A percentile compares a stretch with the other conserved stretches of the same genome.
phyloP scores from a whole-genome alignment of 2,113 vertebrate genomes.

The Planiliza haematocheilus region DNA sequence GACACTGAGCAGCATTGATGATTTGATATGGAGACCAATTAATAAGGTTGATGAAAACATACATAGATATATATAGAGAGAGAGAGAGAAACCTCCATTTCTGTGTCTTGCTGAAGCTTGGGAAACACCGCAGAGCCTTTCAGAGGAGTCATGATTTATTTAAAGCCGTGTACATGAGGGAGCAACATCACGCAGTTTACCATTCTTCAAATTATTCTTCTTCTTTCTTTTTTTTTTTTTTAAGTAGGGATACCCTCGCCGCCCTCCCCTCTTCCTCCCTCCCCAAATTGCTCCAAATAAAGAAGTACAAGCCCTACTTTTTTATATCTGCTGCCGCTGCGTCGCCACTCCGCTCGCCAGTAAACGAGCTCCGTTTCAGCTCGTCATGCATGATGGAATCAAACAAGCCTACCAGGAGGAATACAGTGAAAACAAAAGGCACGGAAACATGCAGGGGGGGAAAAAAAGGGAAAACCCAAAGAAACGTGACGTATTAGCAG shows the following conservation, averaged over 20 bases:
- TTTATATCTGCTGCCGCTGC: slow-evolving; percentile 19
- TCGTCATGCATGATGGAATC: slow-evolving; percentile 33
- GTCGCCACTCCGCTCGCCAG: neutral
- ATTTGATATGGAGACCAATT: slow-evolving; percentile 10
- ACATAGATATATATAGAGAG: neutral
- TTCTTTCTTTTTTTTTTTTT: slow-evolving; percentile 21
- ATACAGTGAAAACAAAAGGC: slow-evolving; percentile 4
- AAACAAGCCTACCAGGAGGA: neutral
- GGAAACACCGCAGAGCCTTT: slow-evolving; percentile 53
- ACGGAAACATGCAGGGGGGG: slow-evolving; percentile 4
- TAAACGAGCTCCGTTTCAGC: slow-evolving; percentile 36
- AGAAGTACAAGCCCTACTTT: slow-evolving; percentile 29
- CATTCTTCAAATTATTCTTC: slow-evolving; percentile 52
- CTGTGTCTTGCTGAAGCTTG: slow-evolving; percentile 22
- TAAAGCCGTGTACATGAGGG: slow-evolving; percentile 62
- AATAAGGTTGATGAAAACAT: neutral
- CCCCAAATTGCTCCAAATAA: too few species aligned
- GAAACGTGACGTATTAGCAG: slow-evolving; percentile 1
- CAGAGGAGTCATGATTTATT: slow-evolving; percentile 72
- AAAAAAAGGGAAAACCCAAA: too few species aligned
- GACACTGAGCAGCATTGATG: neutral
- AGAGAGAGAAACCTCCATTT: neutral
- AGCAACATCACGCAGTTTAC: slow-evolving; percentile 52
- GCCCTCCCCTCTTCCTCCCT: slow-evolving; percentile 13
- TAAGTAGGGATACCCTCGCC: slow-evolving; percentile 22